A percentile compares a stretch with the other conserved stretches of the same genome.
Evolutionary conservation across 53 echinoderm and acorn worm species (phyloP).

Genomic region (Stichopus horrens): DNA sequence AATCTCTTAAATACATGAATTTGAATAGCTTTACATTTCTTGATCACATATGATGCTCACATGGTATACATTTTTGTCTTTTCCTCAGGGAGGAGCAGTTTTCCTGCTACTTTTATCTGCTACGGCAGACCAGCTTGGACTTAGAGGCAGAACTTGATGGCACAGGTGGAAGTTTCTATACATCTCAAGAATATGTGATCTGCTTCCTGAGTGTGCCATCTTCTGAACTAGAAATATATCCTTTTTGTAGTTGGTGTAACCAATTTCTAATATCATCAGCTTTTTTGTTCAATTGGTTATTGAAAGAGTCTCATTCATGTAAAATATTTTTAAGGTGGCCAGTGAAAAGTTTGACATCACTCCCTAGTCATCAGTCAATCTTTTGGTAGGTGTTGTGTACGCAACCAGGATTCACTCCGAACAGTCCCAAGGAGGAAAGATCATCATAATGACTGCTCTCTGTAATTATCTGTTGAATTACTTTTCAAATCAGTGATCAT

Average conservation of each 20-base stretch:
- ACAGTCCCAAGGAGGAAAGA: too few relatives aligned
- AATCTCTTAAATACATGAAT: too few relatives aligned
- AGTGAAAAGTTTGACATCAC: not conserved
- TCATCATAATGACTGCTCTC: too few relatives aligned
- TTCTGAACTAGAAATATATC: conserved; percentile 85
- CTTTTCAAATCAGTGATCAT: too few relatives aligned
- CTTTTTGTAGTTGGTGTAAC: conserved; percentile 32
- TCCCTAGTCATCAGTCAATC: not conserved
- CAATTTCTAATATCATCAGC: not conserved
- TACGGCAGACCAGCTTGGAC: conserved; percentile 70
- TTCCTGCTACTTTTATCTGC: conserved; percentile 87
- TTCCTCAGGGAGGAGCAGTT: conserved; percentile 52
- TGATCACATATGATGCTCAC: too few relatives aligned
- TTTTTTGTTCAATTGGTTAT: too few relatives aligned
- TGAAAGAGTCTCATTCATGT: not conserved
- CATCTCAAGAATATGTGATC: conserved; percentile 94
- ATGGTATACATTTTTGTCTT: too few relatives aligned
- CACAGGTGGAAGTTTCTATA: conserved; percentile 69
- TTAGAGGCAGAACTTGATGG: conserved; percentile 66
- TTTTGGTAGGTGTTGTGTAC: not conserved
- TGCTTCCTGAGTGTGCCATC: conserved; percentile 75
- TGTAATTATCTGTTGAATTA: too few relatives aligned
- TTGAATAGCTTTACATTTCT: too few relatives aligned
- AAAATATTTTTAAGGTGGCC: not conserved
- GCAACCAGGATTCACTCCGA: not conserved